Percentiles rank a stretch among this genome's conserved stretches.
phyloP scores from a whole-genome alignment of 2,797 vertebrate genomes.

The Rhynchonycteris naso region DNA sequence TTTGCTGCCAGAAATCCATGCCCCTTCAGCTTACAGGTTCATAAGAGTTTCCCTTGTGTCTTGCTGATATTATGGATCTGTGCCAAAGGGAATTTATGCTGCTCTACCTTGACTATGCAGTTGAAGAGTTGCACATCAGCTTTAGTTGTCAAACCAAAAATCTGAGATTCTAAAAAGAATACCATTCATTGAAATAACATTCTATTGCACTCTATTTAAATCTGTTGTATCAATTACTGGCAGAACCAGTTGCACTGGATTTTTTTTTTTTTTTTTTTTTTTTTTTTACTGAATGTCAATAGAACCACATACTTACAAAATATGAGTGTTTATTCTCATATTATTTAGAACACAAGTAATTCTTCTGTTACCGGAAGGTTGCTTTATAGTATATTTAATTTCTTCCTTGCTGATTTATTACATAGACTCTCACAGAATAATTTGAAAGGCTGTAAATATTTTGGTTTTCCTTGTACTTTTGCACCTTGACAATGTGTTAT shows the following conservation, averaged over 20 bases:
- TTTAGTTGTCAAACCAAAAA: constrained; percentile 71
- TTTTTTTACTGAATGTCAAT: constrained; percentile 65
- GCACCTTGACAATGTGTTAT: constrained; percentile 78
- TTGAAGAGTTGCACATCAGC: constrained; percentile 90
- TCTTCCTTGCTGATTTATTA: constrained; percentile 66
- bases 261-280: constrained; percentile 55
- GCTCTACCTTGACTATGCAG: constrained; percentile 95
- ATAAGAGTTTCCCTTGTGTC: constrained; percentile 84
- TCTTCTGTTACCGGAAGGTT: constrained; percentile 71
- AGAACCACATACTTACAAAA: constrained; percentile 27
- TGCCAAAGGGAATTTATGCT: constrained; percentile 84
- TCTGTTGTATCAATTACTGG: constrained; percentile 61
- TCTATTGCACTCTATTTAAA: constrained; percentile 53
- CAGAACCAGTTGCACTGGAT: constrained; percentile 52
- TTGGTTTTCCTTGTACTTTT: constrained; percentile 75
- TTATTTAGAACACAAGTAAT: constrained; percentile 29
- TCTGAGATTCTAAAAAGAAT: constrained; percentile 69
- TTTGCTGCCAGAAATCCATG: constrained; percentile 78
- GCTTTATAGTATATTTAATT: constrained; percentile 66
- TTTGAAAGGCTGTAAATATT: constrained; percentile 79
- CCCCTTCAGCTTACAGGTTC: constrained; percentile 78
- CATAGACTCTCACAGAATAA: constrained; percentile 68
- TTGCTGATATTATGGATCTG: constrained; percentile 84
- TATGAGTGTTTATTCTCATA: constrained; percentile 70
- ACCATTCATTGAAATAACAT: constrained; percentile 12